Conservation (phyloP, 92 coral and sea anemone species). For the Blastomussa wellsi region DNA sequence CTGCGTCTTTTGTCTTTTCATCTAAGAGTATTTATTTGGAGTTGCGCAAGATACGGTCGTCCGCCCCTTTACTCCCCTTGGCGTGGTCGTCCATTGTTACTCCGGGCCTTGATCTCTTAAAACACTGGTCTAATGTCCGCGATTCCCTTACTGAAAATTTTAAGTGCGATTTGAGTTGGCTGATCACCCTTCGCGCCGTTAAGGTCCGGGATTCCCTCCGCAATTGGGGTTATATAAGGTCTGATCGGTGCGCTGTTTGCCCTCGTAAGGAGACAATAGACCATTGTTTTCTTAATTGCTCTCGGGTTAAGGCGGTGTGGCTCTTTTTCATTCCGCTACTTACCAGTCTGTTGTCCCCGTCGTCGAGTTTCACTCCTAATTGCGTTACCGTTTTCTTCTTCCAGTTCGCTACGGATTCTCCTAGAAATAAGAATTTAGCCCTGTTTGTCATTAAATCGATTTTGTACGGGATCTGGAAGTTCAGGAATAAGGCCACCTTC, state of each 20-base stretch:
- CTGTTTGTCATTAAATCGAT: not conserved
- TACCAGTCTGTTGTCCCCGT: not conserved
- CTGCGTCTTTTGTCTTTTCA: no score
- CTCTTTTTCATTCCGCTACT: not conserved
- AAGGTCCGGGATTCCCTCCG: slow-evolving; percentile 18
- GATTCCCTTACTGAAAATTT: not conserved
- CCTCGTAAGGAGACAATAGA: slow-evolving; percentile 12
- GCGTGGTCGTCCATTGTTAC: no score
- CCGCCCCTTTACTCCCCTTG: no score
- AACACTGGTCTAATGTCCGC: no score
- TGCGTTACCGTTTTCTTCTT: not conserved
- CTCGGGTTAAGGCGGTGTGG: slow-evolving; percentile 1
- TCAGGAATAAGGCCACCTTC: not conserved
- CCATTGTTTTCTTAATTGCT: slow-evolving; percentile 1
- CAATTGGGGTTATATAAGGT: slow-evolving; percentile 6
- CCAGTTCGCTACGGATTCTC: not conserved
- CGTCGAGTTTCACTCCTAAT: not conserved
- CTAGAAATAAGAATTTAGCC: not conserved
- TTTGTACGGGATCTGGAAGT: not conserved
- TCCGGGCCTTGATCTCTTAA: no score
- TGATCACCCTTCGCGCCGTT: slow-evolving; percentile 1
- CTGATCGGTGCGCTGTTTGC: not conserved
- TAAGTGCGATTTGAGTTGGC: slow-evolving; percentile 7
- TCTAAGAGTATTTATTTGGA: no score
- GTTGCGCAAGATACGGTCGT: no score